Evolutionary conservation across 2,113 vertebrate genomes (phyloP), one percentile per base, ranked within the genome.

Genomic region (Etheostoma cragini): DNA sequence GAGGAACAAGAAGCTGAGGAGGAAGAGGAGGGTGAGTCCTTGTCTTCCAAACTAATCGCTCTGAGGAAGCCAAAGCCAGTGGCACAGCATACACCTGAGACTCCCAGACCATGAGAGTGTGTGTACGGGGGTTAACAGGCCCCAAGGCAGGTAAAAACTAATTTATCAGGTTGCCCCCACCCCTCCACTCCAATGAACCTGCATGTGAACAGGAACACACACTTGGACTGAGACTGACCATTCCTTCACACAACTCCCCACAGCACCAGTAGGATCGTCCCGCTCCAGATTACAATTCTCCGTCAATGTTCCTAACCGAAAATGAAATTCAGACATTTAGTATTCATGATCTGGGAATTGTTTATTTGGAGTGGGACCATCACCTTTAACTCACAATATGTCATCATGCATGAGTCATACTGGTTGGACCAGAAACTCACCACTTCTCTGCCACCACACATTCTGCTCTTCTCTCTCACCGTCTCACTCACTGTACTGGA

Each of bases 21-120:
- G 91, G 97, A 98, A 91, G 95, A 95, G 94, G 97, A 99, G 88
- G 98, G 98, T 99, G 97, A 97, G 94, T 96, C 93, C 93, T 90
- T 94, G 93, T 95, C 94, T 93, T 87, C 95, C 87, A 94, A 93
- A 95, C 93, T 95, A 91, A 89, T 94, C 85, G 89, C 92, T 92
- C 93, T 95, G 94, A 95, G 94, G 94, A 95, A 93, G 93, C 82
- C 88, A 81, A 89, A 83, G 86, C 76, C 85, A 77, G 88, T 92
- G 93, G 89, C 89, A 68, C 89, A 80, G 74, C 92, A 88, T 53
- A 91, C 93, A 89, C 85, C 93, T 22, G 91, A 91, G 91, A 90
- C 91, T 73, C 85, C 92, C 92, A 92, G 90, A 86, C 93, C 92
- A 64, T 95, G 95, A 95, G 79, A 77, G 88, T 78, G 87, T 86